A percentile compares a stretch with the other conserved stretches of the same genome.
These are phyloP conservation scores for Taenioides sp. DNA, from an alignment of 2,797 vertebrate genomes.

Conservation along the genomic window DNA sequence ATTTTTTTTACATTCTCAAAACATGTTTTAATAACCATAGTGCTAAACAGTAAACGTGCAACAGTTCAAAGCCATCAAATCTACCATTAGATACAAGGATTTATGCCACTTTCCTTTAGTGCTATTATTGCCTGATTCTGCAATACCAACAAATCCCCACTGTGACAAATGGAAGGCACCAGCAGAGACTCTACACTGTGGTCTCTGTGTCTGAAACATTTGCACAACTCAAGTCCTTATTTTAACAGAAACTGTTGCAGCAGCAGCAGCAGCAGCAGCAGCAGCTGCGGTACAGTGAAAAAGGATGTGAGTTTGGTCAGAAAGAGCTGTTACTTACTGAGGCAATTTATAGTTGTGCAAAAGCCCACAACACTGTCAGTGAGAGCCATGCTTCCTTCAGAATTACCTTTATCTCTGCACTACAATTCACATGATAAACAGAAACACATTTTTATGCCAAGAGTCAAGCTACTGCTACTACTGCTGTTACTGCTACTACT, in stretches of 20 bases:
- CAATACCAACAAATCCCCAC: slow-evolving; percentile 43
- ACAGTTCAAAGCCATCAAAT: slow-evolving; percentile 22
- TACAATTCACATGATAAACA: not conserved
- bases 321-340: not conserved
- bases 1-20: not conserved
- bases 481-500: too few relatives aligned
- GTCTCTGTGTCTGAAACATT: slow-evolving; percentile 54
- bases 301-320: slow-evolving; percentile 1
- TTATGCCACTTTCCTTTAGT: slow-evolving; percentile 50
- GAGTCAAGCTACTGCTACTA: too few relatives aligned
- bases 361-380: not conserved
- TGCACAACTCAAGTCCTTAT: not conserved
- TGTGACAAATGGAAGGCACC: slow-evolving; percentile 54
- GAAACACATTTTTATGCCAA: not conserved
- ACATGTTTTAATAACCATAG: not conserved
- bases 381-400: not conserved
- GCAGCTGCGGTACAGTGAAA: slow-evolving; percentile 10
- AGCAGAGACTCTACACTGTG: slow-evolving; percentile 55
- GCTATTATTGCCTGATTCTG: slow-evolving; percentile 60
- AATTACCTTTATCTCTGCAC: not conserved
- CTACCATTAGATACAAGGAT: slow-evolving; percentile 23
- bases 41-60: slow-evolving; percentile 12
- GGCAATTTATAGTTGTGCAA: not conserved
- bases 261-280: slow-evolving; percentile 5
- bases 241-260: slow-evolving; percentile 18